Base-by-base conservation (phyloP, 2,797 vertebrate genomes). In the Morelia viridis region DNA sequence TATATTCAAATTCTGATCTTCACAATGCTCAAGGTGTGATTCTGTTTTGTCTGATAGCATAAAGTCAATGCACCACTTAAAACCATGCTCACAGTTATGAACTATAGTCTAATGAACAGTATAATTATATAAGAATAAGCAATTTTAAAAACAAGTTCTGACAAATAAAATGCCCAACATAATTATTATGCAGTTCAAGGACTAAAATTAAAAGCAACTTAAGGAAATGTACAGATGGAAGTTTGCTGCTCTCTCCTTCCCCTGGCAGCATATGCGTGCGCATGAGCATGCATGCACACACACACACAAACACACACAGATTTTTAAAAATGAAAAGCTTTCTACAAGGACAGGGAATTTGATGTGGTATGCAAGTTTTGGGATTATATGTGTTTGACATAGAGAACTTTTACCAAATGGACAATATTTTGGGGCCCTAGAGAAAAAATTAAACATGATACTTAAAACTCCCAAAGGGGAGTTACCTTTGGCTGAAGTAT, bases 131-230 rank as follows among this genome's bases (percentile, higher is more conserved):
- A 31, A 58, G 26, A 15, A 83, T 62, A 26, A n/a, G 80, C 35
- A 57, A 31, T 46, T 89, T 89, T 85, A 62, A 87, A 90, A 90
- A 92, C 85, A 92, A 87, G 65, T 90, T 87, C 22, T 22, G 87
- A 90, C 65, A 87, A 57, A 87, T 76, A n/a, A 87, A 65, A 28
- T 57, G 58, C 10, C 41, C 19, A 87, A 31, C 60, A 80, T 87
- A 83, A 64, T 87, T 68, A 92, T 68, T 87, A 76, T 46, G 46
- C 24, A 92, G 0, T 24, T 31, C 31, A 46, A 28, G 46, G 6
- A 41, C 85, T 76, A 76, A 87, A 91, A 87, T 60, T 76, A 91
- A 83, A 62, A 87, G 9, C 41, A 62, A 13, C 22, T 60, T 22
- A 89, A 57, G 31, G 50, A 31, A 22, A 7, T 71, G 31, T 10